Evolutionary conservation across 2,113 vertebrate genomes (phyloP).

Genomic region (Sylvietta virens): DNA sequence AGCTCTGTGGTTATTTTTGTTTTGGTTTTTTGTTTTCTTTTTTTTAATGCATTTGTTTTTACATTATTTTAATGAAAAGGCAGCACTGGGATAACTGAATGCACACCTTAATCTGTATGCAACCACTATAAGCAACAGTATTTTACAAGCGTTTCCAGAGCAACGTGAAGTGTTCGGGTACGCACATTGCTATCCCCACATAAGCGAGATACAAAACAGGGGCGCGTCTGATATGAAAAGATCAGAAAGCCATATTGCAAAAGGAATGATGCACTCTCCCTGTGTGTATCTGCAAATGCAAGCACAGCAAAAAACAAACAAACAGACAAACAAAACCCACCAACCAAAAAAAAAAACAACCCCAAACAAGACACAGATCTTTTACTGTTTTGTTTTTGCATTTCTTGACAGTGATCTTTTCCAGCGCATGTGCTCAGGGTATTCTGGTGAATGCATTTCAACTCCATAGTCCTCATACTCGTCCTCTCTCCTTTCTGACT

Average conservation of each 20-base stretch:
- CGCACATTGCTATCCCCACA: slow-evolving; percentile 47
- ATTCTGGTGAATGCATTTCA: slow-evolving; percentile 73
- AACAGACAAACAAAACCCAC: not conserved
- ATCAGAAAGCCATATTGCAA: not conserved
- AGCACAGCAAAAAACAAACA: slow-evolving; percentile 25
- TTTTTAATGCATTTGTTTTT: not conserved
- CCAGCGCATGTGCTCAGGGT: slow-evolving; percentile 75
- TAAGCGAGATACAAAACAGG: slow-evolving; percentile 29
- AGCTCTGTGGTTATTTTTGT: slow-evolving; percentile 27
- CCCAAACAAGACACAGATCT: not conserved
- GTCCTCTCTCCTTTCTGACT: slow-evolving; percentile 79
- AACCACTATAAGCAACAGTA: slow-evolving; percentile 58
- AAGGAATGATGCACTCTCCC: not conserved
- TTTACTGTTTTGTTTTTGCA: slow-evolving; percentile 65
- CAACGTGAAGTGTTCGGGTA: slow-evolving; percentile 34
- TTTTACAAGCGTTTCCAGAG: slow-evolving; percentile 68
- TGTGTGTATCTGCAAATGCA: slow-evolving; percentile 47
- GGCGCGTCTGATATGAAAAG: not conserved
- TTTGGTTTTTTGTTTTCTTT: slow-evolving; percentile 1
- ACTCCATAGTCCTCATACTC: slow-evolving; percentile 86
- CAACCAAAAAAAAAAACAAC: not conserved
- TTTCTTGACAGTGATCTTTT: slow-evolving; percentile 80
- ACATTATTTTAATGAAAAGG: slow-evolving; percentile 28
- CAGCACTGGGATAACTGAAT: slow-evolving; percentile 50
- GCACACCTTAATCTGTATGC: slow-evolving; percentile 16